phyloP scores from a whole-genome alignment of 2,797 vertebrate genomes.

The Phalloptychus januarius region DNA sequence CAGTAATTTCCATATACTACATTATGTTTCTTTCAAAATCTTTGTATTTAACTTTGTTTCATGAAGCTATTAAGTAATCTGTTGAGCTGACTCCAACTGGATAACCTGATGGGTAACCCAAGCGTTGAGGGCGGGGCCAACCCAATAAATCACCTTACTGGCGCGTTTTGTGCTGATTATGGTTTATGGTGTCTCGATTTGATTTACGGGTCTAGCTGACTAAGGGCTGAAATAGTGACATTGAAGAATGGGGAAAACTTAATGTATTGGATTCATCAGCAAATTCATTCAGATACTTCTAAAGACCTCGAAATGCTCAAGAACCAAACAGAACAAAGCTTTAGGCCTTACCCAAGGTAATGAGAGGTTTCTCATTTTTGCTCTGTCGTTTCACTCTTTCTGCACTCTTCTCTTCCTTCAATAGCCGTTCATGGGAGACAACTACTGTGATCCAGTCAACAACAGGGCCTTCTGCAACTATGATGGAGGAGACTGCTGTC shows the following conservation, averaged over 20 bases:
- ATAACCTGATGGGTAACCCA: slow-evolving; percentile 71
- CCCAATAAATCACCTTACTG: slow-evolving; percentile 71
- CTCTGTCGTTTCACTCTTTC: slow-evolving; percentile 4
- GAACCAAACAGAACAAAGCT: slow-evolving; percentile 21
- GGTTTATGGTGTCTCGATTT: slow-evolving; percentile 72
- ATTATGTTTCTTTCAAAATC: slow-evolving; percentile 19
- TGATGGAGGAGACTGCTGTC: slow-evolving; percentile 96
- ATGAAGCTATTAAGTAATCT: slow-evolving; percentile 59
- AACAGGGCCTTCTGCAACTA: slow-evolving; percentile 99
- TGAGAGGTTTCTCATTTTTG: slow-evolving; percentile 8
- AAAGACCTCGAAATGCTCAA: slow-evolving; percentile 25
- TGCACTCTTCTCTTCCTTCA: slow-evolving; percentile 16
- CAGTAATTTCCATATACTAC: slow-evolving; percentile 2
- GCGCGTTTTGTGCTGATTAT: slow-evolving; percentile 66
- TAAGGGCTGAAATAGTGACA: slow-evolving; percentile 62
- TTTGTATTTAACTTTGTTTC: slow-evolving; percentile 17
- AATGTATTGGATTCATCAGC: slow-evolving; percentile 61
- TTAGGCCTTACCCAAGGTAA: background rate
- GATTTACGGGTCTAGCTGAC: slow-evolving; percentile 66
- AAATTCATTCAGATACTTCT: slow-evolving; percentile 46
- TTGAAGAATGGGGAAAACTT: slow-evolving; percentile 67
- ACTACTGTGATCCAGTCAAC: slow-evolving; percentile 97
- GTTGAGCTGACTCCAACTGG: slow-evolving; percentile 51
- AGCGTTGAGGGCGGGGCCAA: slow-evolving; percentile 53
- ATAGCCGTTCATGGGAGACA: slow-evolving; percentile 95